Base-by-base conservation (phyloP, 2,113 vertebrate species). In the Chaetodon trifascialis region DNA sequence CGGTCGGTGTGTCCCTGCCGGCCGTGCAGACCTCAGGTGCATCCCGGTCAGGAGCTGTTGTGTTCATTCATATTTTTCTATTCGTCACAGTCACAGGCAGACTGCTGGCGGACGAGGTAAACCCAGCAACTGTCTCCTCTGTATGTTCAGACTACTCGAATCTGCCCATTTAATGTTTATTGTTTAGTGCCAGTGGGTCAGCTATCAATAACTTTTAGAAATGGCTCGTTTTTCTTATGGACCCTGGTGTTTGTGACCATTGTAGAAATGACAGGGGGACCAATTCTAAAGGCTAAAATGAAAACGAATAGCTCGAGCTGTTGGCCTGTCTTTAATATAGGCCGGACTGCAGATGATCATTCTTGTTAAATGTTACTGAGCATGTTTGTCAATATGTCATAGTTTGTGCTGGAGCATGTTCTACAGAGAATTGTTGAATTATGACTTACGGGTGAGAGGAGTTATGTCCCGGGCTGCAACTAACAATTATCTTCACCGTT, bases 51-150 rank as follows among this genome's bases (percentile, higher is more conserved):
- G n/a, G n/a, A 12, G 47, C 17, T 44, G n/a, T n/a, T 38, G 23
- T 30, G 23, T 62, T 38, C 12, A 23, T 49, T 52, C n/a, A 14
- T 10, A 40, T 40, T 40, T 40, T 40, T 8, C 25, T 8, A 15
- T 12, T 15, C 4, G 46, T 47, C 46, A 7, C 25, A 3, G 34
- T 46, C 60, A 59, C 47, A 42, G 25, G 21, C 67, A 40, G 34
- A 59, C 60, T 23, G 36, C 46, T 42, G 55, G 19, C 19, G 2
- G 79, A 54, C 42, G 54, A 58, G 79, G 66, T 12, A 62, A 79
- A 58, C 17, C 63, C 79, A 5, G 7, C 62, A 1, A 14, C 16
- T 15, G 69, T 52, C 44, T 79, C 42, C 30, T n/a, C 30, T 58
- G 55, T 6, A 14, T 4, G 44, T 21, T 46, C 40, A 36, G 44